Evolutionary conservation across 2,113 vertebrate genomes (phyloP), one percentile per base, ranked within the genome.

Genomic region (Ellobius talpinus): DNA sequence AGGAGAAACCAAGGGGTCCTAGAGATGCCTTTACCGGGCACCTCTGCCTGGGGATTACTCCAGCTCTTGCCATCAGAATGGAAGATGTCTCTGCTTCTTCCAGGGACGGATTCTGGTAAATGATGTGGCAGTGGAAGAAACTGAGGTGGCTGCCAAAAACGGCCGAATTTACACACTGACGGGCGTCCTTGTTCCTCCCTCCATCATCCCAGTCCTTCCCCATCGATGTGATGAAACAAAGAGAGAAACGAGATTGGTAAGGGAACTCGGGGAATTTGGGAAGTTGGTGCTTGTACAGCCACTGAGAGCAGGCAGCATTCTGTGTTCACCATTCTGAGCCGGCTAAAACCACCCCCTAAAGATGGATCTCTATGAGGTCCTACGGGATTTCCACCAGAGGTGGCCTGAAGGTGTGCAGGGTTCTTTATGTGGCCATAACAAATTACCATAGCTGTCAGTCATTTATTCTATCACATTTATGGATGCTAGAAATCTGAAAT

Each of bases 121-220:
- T 39, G 99, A 98, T 1, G 98, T 98, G 45, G 97, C 98, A 0
- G 96, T 99, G 1, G 90, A 99, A 95, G 99, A 99, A 98, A 97
- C 98, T 0, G 99, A 99, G 0, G 99, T 99, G 39, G 89, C 98
- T 79, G 99, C 99, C 42, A 99, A 99, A 97, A 99, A 99, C 1
- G 99, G 99, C 9, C 98, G 97, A 16, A 99, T 99, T 92, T 99
- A 99, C 90, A 99, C 99, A 0, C 77, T 99, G 89, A 97, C 98
- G 9, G 98, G 99, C 0, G 98, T 99, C 58, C 98, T 99, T 81
- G 98, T 99, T 72, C 99, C 99, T 23, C 96, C 99, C 17, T 99
- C 99, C 95, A 99, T 99, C 29, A 2, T 98, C 85, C 99, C 99
- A 0, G 98, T 99, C 95, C 98, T 99, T 77, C 99, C 99, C 14